These are phyloP conservation scores for Leiothrix lutea DNA, from an alignment of 2,113 vertebrate genomes.

Conservation along the genomic window DNA sequence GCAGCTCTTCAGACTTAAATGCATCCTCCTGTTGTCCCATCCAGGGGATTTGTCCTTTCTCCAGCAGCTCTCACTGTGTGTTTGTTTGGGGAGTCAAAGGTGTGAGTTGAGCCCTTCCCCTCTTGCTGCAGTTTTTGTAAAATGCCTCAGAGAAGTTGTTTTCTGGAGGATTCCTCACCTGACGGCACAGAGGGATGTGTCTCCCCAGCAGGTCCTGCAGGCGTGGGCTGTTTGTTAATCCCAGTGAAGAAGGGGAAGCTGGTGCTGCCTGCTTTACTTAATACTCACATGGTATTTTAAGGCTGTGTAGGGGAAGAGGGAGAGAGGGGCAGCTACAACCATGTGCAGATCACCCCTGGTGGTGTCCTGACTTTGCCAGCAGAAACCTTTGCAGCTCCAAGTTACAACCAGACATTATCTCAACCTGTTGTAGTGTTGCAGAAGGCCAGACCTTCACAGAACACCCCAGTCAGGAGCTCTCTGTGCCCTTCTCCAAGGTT, in stretches of 20 bases:
- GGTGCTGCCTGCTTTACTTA: not conserved
- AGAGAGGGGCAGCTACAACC: not conserved
- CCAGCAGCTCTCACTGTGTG: not conserved
- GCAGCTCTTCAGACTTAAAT: not conserved
- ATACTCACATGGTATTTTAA: not conserved
- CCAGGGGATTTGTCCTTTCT: not conserved
- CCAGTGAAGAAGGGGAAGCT: not conserved
- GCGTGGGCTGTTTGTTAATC: not conserved
- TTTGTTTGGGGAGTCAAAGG: not conserved
- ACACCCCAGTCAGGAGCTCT: not conserved
- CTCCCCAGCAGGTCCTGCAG: not conserved
- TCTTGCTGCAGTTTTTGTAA: not conserved
- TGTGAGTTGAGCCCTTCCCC: not conserved
- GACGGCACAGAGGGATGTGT: not conserved
- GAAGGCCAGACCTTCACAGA: not conserved
- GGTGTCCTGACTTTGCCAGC: not conserved
- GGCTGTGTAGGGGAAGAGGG: not conserved
- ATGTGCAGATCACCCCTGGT: fast-evolving
- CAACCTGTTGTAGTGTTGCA: not conserved
- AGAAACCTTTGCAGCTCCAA: not conserved
- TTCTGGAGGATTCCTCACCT: not conserved
- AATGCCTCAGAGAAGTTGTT: not conserved
- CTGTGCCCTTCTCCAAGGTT: not conserved
- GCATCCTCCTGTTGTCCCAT: not conserved
- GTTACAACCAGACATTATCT: not conserved